These are phyloP conservation scores for Neodiprion pinetum DNA, from an alignment of 1,140 invertebrate species.

Conservation along the genomic window DNA sequence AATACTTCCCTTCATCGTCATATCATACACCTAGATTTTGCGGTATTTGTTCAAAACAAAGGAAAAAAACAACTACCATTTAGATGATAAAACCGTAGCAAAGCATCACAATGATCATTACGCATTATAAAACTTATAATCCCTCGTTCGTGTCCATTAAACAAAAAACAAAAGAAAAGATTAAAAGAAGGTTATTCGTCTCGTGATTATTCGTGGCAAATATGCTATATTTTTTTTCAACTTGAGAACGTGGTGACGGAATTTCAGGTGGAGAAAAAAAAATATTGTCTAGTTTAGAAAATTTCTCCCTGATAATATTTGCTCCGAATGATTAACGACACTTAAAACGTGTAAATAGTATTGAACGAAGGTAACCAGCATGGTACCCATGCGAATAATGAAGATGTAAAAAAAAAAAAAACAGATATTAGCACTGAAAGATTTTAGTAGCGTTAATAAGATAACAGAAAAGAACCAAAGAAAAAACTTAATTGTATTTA, in stretches of 20 bases:
- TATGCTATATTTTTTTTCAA: too few relatives aligned
- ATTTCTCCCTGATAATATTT: background rate
- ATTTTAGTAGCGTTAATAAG: too few relatives aligned
- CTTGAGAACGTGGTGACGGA: background rate
- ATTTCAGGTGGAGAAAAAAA: background rate
- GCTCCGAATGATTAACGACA: background rate
- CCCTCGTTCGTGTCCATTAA: background rate
- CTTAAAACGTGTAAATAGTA: background rate
- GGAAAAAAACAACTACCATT: conserved; percentile 22
- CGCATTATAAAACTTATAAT: too few relatives aligned
- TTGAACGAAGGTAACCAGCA: conserved; percentile 17
- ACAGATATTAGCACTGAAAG: conserved; percentile 33
- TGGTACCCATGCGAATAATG: conserved; percentile 22
- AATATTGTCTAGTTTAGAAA: too few relatives aligned
- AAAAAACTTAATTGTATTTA: background rate
- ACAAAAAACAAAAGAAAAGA: conserved; percentile 20
- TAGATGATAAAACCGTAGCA: background rate
- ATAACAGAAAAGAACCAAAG: background rate
- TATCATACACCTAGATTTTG: conserved; percentile 12
- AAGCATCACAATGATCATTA: too few relatives aligned
- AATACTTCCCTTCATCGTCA: conserved; percentile 24
- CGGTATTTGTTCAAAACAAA: conserved; percentile 16
- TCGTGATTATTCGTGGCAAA: too few relatives aligned
- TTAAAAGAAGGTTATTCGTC: background rate
- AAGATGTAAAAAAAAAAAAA: conserved; percentile 22